Conservation (phyloP, 2,797 vertebrate genomes). For the Hoplostethus mediterraneus region DNA sequence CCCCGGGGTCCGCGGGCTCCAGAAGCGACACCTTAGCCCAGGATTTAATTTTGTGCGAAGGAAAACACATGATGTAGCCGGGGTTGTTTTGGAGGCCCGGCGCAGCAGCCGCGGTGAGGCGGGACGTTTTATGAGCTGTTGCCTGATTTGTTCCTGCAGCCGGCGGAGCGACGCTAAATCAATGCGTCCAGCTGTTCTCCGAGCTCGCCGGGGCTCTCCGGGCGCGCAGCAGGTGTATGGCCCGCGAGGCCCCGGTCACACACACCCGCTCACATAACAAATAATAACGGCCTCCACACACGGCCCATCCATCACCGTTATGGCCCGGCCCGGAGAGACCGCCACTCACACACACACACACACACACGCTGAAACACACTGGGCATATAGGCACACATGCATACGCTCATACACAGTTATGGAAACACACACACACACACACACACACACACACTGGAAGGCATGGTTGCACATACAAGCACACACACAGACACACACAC, state of each 20-base stretch:
- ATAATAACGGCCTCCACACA: conserved; percentile 96
- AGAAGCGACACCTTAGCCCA: conserved; percentile 93
- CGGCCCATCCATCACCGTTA: conserved; percentile 96
- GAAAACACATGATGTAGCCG: conserved; percentile 97
- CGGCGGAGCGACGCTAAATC: conserved; percentile 95
- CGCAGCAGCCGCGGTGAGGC: conserved; percentile 88
- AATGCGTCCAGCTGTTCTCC: conserved; percentile 96
- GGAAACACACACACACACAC: conserved; percentile 54
- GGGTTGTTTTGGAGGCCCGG: conserved; percentile 92
- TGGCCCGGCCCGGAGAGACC: conserved; percentile 86
- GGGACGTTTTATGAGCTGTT: conserved; percentile 96
- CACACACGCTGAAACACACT: conserved; percentile 17
- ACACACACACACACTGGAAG: conserved; percentile 16
- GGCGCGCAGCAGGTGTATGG: conserved; percentile 96
- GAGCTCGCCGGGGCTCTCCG: conserved; percentile 85
- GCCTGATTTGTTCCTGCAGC: conserved; percentile 97
- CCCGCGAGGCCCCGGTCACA: conserved; percentile 86
- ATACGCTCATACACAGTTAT: conserved; percentile 46
- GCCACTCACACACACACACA: conserved; percentile 72
- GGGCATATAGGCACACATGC: neutral
- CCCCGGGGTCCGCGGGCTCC: conserved; percentile 81
- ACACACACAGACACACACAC: conserved; percentile 21
- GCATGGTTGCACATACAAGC: neutral
- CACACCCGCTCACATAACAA: conserved; percentile 93
- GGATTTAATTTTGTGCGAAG: conserved; percentile 93